Base-by-base conservation (phyloP, 64 coral and sea anemone species). In the Montipora capricornis region DNA sequence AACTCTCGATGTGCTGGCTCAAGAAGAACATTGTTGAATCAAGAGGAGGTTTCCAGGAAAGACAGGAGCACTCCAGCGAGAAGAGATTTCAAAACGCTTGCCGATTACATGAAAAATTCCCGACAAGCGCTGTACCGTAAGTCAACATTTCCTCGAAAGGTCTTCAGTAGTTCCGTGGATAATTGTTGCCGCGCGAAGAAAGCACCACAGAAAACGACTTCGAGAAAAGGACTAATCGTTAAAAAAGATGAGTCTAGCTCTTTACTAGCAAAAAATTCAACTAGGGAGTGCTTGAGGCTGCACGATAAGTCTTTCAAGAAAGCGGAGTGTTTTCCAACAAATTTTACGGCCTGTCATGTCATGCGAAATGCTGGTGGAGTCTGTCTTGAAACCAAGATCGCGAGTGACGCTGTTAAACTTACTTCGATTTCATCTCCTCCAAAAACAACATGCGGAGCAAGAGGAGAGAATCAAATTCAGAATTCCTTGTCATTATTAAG, bases 131-230 rank as follows among this genome's bases (percentile, higher is more conserved):
- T 86, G 82, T 86, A 86, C 46, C 66, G 47, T 5, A 86, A 73
- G 44, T 86, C 82, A 2, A 50, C 82, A 49, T 86, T 86, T 14
- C 82, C 82, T 4, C 82, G 82, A 10, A 17, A 29, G 19, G 20
- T 86, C 49, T 45, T n/a, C 3, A 24, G 20, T 70, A 7, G 66
- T 20, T 47, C 17, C 22, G n/a, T 1, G 46, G 17, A 5, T 71
- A 10, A 49, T n/a, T 20, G 20, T 14, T 15, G 16, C 5, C 17
- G 16, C 20, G 8, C n/a, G 71, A 12, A 50, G 46, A 69, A 17
- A 16, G 4, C n/a, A 69, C 44, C 62, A 5, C 19, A 37, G 16
- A 51, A 17, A 86, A 50, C 13, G 44, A 46, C 64, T 47, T 47
- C 4, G 20, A 69, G 14, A 19, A 16, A 71, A 49, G 19, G n/a